Conservation (phyloP, 2,797 vertebrate species). For the Brachyrhaphis roseni region DNA sequence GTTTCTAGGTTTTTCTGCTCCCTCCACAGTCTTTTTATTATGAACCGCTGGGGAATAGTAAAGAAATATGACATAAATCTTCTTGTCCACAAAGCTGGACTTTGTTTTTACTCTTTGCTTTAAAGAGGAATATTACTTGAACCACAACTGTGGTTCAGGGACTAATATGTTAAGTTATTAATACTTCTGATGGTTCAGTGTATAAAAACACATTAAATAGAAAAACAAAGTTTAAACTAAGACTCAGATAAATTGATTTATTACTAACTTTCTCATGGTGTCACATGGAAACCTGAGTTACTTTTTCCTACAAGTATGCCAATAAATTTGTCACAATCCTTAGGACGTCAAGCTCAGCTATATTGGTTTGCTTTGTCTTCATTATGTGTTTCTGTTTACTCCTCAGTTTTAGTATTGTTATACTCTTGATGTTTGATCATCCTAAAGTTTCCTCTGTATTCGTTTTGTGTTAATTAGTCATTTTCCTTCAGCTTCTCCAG, state of each 20-base stretch:
- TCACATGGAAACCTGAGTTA: neutral
- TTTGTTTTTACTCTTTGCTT: constrained; percentile 36
- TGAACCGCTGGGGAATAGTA: constrained; percentile 36
- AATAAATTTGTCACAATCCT: neutral
- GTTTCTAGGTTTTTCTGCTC: constrained; percentile 39
- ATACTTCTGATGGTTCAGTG: neutral
- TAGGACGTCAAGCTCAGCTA: neutral
- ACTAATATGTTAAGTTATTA: constrained; percentile 11
- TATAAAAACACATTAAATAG: neutral
- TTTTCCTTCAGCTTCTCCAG: neutral
- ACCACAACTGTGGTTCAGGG: constrained; percentile 28
- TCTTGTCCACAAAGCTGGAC: constrained; percentile 25
- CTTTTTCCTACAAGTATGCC: neutral
- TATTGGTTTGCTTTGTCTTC: neutral
- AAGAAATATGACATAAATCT: constrained; percentile 43
- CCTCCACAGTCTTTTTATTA: constrained; percentile 55
- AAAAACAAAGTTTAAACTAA: neutral
- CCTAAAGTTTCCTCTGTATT: neutral
- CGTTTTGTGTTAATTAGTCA: neutral
- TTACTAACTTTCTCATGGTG: neutral
- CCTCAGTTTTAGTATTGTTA: neutral
- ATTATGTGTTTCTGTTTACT: neutral
- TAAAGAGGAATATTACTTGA: constrained; percentile 22
- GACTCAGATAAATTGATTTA: neutral
- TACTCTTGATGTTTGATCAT: neutral